Evolutionary conservation across 2,113 vertebrate species (phyloP), one percentile per base, ranked within the genome.

Genomic region (Erythrocercus mccallii): DNA sequence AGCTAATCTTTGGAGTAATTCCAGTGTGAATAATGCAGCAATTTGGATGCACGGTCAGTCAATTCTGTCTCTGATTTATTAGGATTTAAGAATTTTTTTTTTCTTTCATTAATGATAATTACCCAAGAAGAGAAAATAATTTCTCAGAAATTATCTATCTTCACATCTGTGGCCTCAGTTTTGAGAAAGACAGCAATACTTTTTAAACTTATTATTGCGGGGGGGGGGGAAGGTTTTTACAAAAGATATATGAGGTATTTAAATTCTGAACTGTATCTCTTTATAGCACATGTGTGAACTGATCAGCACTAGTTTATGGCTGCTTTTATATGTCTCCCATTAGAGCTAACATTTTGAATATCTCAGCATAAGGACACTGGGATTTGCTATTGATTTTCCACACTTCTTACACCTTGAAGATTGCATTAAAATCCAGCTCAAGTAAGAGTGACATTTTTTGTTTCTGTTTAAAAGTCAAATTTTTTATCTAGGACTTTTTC

Each of bases 1-100:
- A 98, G 97, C 97, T 98, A 98, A 98, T 98, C 97, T 98, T 98
- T 98, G 95, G 96, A 98, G 97, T 98, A 98, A 98, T 98, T 98
- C 97, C 97, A 97, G 95, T 98, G 97, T 98, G 98, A 98, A 98
- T 98, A 98, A 98, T 98, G 94, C 96, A 97, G 96, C 93, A 98
- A 97, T 98, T 98, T 98, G 96, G 96, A 98, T 98, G 98, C 97
- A 98, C 97, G 98, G 98, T 96, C 97, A 98, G 97, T 98, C 97
- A 98, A 95, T 97, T 98, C 97, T 96, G 73, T 65, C 65, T 82
- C 95, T 98, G 97, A 98, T 98, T 98, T 98, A 98, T 98, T 98
- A 97, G 96, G 92, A 98, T 97, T 98, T 98, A 97, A 97, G 92
- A 42, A 42, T 62, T 97, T 97, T 95, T 92, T 92, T 92, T 97